Base-by-base conservation (phyloP, 2,888 invertebrate species). In the Resseliella maxima region DNA sequence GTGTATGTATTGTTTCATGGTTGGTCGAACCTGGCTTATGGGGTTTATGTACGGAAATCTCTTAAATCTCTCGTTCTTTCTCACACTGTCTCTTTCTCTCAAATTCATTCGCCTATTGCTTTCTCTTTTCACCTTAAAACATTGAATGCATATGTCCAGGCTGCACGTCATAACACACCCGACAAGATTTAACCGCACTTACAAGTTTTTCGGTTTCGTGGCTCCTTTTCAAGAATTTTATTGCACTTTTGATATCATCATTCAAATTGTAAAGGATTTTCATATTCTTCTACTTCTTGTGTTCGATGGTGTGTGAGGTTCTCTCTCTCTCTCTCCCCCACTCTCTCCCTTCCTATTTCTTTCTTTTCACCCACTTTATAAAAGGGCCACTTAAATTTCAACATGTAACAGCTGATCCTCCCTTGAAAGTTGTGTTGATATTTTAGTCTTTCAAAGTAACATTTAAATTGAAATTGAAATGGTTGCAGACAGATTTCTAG, bases 1-100 rank as follows among this genome's bases (percentile, higher is more conserved):
- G 59, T 59, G 24, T 59, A 24, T 59, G 59, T 59, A 59, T 59
- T 59, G 24, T 59, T 59, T 59, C 59, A 59, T 59, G 24, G 24
- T 59, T 59, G 59, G 59, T 59, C 59, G 59, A 59, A 59, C 59
- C 59, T 59, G 59, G 59, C 59, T 59, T 59, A 59, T 59, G 59
- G 59, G 50, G n/a, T n/a, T 59, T 59, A 24, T 59, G 59, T 59
- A 24, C 59, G 59, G 59, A 59, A 59, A 59, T 59, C 59, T 59
- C 24, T 24, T 59, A 59, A 59, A 59, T 59, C 59, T 59, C 59
- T 59, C 59, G n/a, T n/a, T n/a, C n/a, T n/a, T n/a, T n/a, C n/a
- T n/a, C n/a, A n/a, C n/a, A n/a, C n/a, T n/a, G n/a, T n/a, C n/a
- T n/a, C n/a, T n/a, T n/a, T n/a, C n/a, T n/a, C n/a, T n/a, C n/a